phyloP scores from a whole-genome alignment of 1,140 invertebrate genomes.

The Hydropsyche tenuis region DNA sequence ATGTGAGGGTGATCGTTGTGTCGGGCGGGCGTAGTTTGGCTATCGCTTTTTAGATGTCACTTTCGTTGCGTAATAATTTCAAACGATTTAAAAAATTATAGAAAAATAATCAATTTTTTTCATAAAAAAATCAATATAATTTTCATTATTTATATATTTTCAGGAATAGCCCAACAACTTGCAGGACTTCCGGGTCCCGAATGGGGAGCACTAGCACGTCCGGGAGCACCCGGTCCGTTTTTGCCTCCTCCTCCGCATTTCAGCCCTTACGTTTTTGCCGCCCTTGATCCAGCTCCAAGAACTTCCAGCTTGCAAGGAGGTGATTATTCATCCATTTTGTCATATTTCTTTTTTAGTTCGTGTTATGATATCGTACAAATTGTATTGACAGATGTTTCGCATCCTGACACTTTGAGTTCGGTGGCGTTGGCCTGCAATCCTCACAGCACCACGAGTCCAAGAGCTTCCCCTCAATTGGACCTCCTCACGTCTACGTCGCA shows the following conservation, averaged over 20 bases:
- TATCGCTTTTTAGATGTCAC: too few species aligned
- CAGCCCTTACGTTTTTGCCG: conserved; percentile 65
- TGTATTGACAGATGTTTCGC: conserved; percentile 37
- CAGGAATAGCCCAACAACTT: conserved; percentile 72
- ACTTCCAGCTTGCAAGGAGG: conserved; percentile 57
- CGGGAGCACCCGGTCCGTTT: conserved; percentile 63
- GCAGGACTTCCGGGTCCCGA: conserved; percentile 67
- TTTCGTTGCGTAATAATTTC: too few species aligned
- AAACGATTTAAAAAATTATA: too few species aligned
- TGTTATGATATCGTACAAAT: neutral
- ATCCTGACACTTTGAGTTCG: conserved; percentile 42
- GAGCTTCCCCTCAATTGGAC: conserved; percentile 57
- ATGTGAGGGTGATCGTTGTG: too few species aligned
- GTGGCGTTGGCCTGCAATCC: conserved; percentile 59
- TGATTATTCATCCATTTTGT: conserved; percentile 42
- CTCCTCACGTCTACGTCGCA: conserved; percentile 56
- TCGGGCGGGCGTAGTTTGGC: too few species aligned
- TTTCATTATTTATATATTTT: conserved; percentile 52
- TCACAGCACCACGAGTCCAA: conserved; percentile 72
- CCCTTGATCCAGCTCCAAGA: conserved; percentile 55
- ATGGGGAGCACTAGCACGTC: conserved; percentile 67
- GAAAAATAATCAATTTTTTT: too few species aligned
- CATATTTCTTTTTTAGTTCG: neutral
- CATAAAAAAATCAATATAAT: too few species aligned
- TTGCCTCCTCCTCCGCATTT: conserved; percentile 67